Base-by-base conservation (phyloP, 1,140 invertebrate genomes). In the Stenopsyche tienmushanensis region DNA sequence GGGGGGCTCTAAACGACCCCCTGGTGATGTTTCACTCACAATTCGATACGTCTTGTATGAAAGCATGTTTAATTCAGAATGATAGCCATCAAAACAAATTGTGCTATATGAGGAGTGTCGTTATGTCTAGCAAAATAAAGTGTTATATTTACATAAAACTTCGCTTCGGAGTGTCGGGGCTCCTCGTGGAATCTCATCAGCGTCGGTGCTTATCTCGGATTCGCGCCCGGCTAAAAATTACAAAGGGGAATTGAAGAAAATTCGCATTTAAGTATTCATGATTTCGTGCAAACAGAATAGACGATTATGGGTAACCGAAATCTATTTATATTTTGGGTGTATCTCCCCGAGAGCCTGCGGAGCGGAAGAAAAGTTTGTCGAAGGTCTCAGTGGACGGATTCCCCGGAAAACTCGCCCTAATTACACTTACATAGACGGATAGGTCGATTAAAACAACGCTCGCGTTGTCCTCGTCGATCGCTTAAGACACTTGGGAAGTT, bases 261-360 rank as follows among this genome's bases (percentile, higher is more conserved):
- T 66, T 60, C 60, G 53, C 59, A 66, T 66, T 66, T 49, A 60
- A 65, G 60, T 66, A 34, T 60, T 60, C 57, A 54, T 44, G 34
- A 44, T 53, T 62, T 34, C 5, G 29, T 13, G 13, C 29, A 34
- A 34, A 34, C 29, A 34, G 29, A 34, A 34, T 34, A 34, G 13
- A 13, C 29, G 29, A 34, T 34, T 34, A 34, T 34, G 29, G 29
- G 13, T 34, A 34, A 34, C 29, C 29, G 29, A 34, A 34, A 34
- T 34, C 29, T 34, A 34, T 34, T 34, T 34, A 34, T 34, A 13
- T 34, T 34, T 34, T 7, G 5, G 29, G 29, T 13, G 29, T 7
- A 5, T 13, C 29, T 34, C n/a, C n/a, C n/a, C n/a, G n/a, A n/a
- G n/a, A n/a, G n/a, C n/a, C n/a, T n/a, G n/a, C n/a, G n/a, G n/a